Conservation (phyloP, 37 sponge, comb jelly and placozoan genomes). For the Corticium candelabrum region DNA sequence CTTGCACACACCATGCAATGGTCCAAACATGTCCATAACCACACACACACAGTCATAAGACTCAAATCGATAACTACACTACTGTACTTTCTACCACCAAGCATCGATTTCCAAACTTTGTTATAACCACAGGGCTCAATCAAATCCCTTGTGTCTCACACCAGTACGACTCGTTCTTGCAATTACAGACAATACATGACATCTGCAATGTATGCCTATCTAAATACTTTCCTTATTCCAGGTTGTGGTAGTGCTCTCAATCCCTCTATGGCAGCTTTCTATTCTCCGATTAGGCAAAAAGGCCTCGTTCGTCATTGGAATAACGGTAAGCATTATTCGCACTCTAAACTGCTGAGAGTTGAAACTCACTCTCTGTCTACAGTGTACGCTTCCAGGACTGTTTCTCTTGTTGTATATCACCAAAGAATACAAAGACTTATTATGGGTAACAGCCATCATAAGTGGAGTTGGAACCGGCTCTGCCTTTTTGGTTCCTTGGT, state of each 20-base stretch:
- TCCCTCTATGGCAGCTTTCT: constrained; percentile 63
- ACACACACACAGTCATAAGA: no score
- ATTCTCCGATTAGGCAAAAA: constrained; percentile 60
- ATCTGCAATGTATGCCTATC: no score
- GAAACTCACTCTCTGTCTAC: background rate
- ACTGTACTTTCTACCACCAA: no score
- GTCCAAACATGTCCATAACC: no score
- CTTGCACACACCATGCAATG: no score
- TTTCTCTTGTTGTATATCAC: constrained; percentile 19
- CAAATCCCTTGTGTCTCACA: no score
- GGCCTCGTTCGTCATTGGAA: constrained; percentile 35
- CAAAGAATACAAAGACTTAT: background rate
- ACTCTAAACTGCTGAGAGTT: constrained; percentile 1
- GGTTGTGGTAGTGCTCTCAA: constrained; percentile 32
- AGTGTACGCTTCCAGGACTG: background rate
- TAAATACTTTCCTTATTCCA: no score
- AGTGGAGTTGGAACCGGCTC: constrained; percentile 49
- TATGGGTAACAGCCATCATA: constrained; percentile 28
- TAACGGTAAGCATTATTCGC: constrained; percentile 50
- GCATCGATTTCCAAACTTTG: no score
- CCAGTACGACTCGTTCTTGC: no score
- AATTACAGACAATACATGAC: no score
- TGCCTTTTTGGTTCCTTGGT: constrained; percentile 76
- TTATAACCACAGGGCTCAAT: no score
- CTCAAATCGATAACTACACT: no score